Conservation (phyloP, 2,888 invertebrate genomes). For the Yponomeuta cagnagella region DNA sequence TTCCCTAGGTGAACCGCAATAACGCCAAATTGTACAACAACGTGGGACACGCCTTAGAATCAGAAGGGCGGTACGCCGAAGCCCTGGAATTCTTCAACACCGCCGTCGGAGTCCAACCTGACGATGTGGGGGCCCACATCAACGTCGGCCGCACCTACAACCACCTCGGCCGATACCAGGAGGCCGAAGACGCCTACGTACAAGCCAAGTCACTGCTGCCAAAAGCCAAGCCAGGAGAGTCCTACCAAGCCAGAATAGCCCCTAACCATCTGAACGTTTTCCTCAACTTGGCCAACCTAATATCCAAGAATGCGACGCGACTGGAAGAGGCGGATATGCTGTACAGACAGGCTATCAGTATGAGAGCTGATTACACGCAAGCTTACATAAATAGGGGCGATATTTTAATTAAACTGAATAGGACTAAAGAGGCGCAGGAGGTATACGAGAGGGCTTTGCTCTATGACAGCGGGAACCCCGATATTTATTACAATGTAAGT, state of each 20-base stretch:
- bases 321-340: conserved; percentile 95
- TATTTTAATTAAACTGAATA: conserved; percentile 94
- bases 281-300: conserved; percentile 94
- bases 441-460: conserved; percentile 94
- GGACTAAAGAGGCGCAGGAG: conserved; percentile 94
- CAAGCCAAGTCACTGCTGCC: conserved; percentile 92
- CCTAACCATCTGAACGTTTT: conserved; percentile 97
- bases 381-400: conserved; percentile 98
- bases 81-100: conserved; percentile 94
- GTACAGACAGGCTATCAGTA: conserved; percentile 96
- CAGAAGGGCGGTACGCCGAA: conserved; percentile 79
- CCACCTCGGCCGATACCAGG: conserved; percentile 82
- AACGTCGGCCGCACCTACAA: conserved; percentile 97
- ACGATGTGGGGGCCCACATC: conserved; percentile 97
- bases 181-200: conserved; percentile 95
- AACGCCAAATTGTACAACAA: conserved; percentile 98
- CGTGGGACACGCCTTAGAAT: conserved; percentile 96
- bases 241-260: conserved; percentile 95
- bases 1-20: conserved; percentile 81
- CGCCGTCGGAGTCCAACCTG: conserved; percentile 94
- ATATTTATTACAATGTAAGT: conserved; percentile 95
- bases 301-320: conserved; percentile 93
- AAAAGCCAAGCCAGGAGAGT: conserved; percentile 94
- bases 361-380: conserved; percentile 96
- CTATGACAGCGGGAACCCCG: conserved; percentile 95